A percentile compares a stretch with the other conserved stretches of the same genome.
Evolutionary conservation across 2,113 vertebrate genomes (phyloP).

Genomic region (Protomyctophum bolini): DNA sequence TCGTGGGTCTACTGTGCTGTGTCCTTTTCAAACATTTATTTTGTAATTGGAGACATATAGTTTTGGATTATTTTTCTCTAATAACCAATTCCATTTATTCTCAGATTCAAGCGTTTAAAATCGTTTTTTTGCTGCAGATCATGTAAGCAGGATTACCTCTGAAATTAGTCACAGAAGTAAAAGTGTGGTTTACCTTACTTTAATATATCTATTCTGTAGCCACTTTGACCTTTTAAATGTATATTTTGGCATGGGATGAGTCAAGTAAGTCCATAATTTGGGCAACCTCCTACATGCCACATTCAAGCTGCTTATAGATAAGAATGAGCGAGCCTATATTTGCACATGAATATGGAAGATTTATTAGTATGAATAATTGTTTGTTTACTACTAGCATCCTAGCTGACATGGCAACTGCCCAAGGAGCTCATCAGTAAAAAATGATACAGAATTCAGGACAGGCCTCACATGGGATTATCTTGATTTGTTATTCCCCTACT

Average conservation of each 20-base stretch:
- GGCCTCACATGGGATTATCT: constrained; percentile 73
- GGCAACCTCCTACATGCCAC: constrained; percentile 75
- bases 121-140: neutral
- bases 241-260: constrained; percentile 54
- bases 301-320: constrained; percentile 73
- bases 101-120: neutral
- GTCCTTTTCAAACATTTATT: neutral
- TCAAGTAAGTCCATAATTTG: constrained; percentile 66
- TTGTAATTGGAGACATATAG: neutral
- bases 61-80: neutral
- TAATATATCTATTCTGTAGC: constrained; percentile 37
- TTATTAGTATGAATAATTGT: constrained; percentile 84
- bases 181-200: constrained; percentile 26
- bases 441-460: constrained; percentile 75
- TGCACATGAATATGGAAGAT: constrained; percentile 79
- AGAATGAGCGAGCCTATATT: constrained; percentile 71
- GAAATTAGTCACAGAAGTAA: constrained; percentile 19
- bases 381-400: constrained; percentile 79
- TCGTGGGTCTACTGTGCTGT: neutral
- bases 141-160: neutral
- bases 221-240: constrained; percentile 59
- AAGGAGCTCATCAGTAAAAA: constrained; percentile 78
- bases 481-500: constrained; percentile 67
- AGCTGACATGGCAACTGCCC: constrained; percentile 73
- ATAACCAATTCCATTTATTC: neutral